Base-by-base conservation (phyloP, 2,888 invertebrate species). In the Hoplodrina blanda region DNA sequence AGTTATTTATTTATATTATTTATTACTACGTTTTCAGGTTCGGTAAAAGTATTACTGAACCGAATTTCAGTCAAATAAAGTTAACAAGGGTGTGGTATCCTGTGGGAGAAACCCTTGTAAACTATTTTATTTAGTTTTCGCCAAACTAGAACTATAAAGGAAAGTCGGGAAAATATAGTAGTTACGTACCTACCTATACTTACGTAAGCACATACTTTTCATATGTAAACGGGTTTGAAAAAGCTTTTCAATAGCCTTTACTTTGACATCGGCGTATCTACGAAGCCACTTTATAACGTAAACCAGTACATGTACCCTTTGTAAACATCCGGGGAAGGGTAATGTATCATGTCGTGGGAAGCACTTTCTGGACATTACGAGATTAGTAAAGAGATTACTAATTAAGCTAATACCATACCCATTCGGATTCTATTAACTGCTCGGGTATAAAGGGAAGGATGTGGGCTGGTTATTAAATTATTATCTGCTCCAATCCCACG, bases 51-150 rank as follows among this genome's bases (percentile, higher is more conserved):
- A 87, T 85, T 86, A 82, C 69, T 60, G 71, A 70, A 78, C 72
- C 65, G 81, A 85, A 87, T 87, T 85, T 84, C 87, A 85, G 86
- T 86, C 81, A 85, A 89, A 90, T 89, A 87, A 90, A 87, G 80
- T 84, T 88, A 88, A 87, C 85, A 85, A 86, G 86, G 87, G 84
- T 86, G 80, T 85, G 75, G 73, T 60, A 82, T 87, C 91, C 91
- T 76, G 70, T 65, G 92, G 90, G 91, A 89, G 69, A 78, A 78
- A 89, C 91, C 90, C 89, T 88, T 88, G 87, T 87, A 87, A 91
- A 91, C 89, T 90, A 89, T 91, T 92, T 91, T 90, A 91, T 91
- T 90, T 88, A 85, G 85, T 88, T 90, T 90, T 83, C 83, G 72
- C 79, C 69, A 72, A 86, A 85, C 77, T 81, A 78, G 67, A 81